Conservation (phyloP, 1,140 invertebrate genomes). For the Phthorimaea operculella region DNA sequence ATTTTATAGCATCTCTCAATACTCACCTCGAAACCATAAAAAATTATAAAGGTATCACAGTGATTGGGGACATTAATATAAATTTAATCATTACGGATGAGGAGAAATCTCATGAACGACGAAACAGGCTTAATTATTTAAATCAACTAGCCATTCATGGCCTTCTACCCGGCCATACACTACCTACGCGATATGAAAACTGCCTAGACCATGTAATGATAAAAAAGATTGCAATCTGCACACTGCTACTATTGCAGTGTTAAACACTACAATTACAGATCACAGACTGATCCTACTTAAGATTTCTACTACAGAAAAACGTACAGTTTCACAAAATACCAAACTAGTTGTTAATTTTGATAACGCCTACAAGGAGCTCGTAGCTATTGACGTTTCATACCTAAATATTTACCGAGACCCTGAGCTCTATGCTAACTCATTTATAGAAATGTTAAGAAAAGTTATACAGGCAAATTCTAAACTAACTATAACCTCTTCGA, state of each 20-base stretch:
- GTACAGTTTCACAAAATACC: neutral
- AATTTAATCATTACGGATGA: conserved; percentile 3
- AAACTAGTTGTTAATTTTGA: conserved; percentile 6
- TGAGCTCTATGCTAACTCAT: neutral
- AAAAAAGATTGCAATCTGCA: neutral
- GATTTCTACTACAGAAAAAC: neutral
- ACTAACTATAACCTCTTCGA: neutral
- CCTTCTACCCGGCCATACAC: conserved; percentile 7
- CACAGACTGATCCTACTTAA: conserved; percentile 1
- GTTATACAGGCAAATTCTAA: neutral
- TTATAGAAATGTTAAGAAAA: neutral
- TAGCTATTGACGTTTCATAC: neutral
- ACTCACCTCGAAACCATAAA: neutral
- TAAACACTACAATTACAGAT: conserved; percentile 11
- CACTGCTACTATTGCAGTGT: neutral
- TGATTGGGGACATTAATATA: conserved; percentile 5
- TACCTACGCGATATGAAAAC: conserved; percentile 6
- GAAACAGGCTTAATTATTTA: conserved; percentile 7
- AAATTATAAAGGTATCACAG: neutral
- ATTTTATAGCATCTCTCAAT: neutral
- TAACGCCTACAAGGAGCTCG: neutral
- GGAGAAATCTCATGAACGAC: neutral
- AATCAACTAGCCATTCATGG: neutral
- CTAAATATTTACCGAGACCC: neutral
- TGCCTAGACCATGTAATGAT: conserved; percentile 10